These are phyloP conservation scores for Erebia epiphron DNA, from an alignment of 2,888 invertebrate genomes.

Conservation along the genomic window DNA sequence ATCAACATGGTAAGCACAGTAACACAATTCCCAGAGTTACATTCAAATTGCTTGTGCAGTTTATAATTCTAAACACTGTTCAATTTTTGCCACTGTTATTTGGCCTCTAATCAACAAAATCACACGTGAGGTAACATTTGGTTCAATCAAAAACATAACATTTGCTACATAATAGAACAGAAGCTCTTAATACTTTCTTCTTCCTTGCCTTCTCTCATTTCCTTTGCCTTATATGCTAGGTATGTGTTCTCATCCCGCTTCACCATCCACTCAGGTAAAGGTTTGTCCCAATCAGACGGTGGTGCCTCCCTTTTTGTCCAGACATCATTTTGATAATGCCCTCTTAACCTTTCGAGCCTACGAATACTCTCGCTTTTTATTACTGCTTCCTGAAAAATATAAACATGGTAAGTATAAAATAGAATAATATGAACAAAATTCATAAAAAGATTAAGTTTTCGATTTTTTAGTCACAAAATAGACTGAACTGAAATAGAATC, in stretches of 20 bases:
- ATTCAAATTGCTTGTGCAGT: no score
- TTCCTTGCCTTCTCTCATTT: constrained; percentile 75
- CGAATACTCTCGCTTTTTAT: constrained; percentile 88
- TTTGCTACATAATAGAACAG: constrained; percentile 67
- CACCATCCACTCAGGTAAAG: constrained; percentile 89
- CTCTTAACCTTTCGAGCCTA: constrained; percentile 83
- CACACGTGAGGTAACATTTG: constrained; percentile 15
- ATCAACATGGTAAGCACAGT: no score
- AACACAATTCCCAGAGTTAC: no score
- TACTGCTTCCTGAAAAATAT: constrained; percentile 80
- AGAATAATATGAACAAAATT: background rate
- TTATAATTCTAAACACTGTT: no score
- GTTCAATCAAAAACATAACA: background rate
- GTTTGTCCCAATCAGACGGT: constrained; percentile 91
- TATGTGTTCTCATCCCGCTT: constrained; percentile 86
- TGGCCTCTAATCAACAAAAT: background rate
- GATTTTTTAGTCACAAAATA: no score
- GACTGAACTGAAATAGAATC: no score
- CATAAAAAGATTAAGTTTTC: no score
- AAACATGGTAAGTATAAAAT: background rate
- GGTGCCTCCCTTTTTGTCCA: constrained; percentile 91
- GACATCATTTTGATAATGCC: constrained; percentile 88
- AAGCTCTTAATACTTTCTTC: constrained; percentile 48
- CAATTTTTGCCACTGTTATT: background rate
- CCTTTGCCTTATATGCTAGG: constrained; percentile 85